Conservation (phyloP, 2,113 vertebrate genomes). For the Castor canadensis region DNA sequence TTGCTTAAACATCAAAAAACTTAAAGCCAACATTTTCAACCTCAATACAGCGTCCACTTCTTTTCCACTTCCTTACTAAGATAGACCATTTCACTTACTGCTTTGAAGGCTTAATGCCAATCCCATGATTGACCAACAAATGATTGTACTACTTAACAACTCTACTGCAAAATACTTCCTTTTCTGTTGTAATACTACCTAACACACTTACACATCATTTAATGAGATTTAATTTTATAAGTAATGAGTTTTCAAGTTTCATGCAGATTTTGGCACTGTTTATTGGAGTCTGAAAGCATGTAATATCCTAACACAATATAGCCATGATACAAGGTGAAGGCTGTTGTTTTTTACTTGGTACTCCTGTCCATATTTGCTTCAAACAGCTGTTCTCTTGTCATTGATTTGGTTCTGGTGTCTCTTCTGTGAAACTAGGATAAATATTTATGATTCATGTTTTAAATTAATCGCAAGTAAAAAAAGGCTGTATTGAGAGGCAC, state of each 20-base stretch:
- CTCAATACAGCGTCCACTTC: background rate
- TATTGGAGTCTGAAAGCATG: background rate
- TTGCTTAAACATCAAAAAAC: slow-evolving; percentile 50
- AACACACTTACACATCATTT: background rate
- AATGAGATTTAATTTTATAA: background rate
- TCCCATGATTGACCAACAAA: background rate
- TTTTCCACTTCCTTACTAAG: background rate
- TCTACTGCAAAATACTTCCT: background rate
- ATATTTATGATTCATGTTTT: slow-evolving; percentile 54
- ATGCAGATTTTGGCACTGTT: background rate
- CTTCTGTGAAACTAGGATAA: slow-evolving; percentile 34
- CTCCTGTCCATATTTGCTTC: slow-evolving; percentile 12
- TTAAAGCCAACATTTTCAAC: slow-evolving; percentile 28
- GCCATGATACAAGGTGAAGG: background rate
- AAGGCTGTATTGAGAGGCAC: slow-evolving; percentile 11
- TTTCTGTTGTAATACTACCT: background rate
- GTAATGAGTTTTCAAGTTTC: background rate
- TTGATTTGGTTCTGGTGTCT: slow-evolving; percentile 3
- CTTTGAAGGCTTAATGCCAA: background rate
- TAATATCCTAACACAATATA: background rate
- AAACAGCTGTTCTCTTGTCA: slow-evolving; percentile 1
- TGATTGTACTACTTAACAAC: background rate
- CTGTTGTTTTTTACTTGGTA: background rate
- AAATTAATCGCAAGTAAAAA: slow-evolving; percentile 57
- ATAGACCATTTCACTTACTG: background rate